Base-by-base conservation (phyloP, 1,140 invertebrate genomes). In the Cotesia typhae region DNA sequence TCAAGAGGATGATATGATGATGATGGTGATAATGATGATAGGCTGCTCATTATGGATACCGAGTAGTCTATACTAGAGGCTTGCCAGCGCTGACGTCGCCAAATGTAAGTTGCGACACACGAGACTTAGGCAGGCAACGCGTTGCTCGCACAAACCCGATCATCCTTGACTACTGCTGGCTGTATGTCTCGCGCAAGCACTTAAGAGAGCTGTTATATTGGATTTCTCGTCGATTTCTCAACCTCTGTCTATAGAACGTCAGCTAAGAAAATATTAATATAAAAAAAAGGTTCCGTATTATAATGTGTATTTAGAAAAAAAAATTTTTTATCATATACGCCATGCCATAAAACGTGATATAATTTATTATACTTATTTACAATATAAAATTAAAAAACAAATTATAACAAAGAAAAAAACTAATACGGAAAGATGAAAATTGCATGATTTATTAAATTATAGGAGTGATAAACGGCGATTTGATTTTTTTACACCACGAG, bases 41-140 rank as follows among this genome's bases (percentile, higher is more conserved):
- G 67, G 38, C 59, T 37, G 17, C 37, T 66, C 41, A 38, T 66
- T 66, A 66, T 66, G 51, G 52, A 67, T 36, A 52, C 59, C 51
- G 57, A 70, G 28, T 28, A 28, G 28, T 28, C 28, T 28, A 28
- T 28, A 28, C 28, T 28, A 28, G 3, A 28, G 67, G 67, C 36
- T 70, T 61, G 38, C 9, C 14, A 14, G 12, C 4, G 53, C 57
- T 69, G 53, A 77, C 68, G 72, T 64, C 67, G 77, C 77, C 76
- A 68, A 52, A 74, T 79, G 74, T 74, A 77, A 74, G 68, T 70
- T 70, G 67, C 72, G 63, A 55, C 67, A 70, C 9, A 60, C 41
- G 55, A 47, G 52, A 17, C 61, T 28, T 28, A 28, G 28, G 37
- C 67, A 20, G 68, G 47, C 17, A 14, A 61, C 57, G 67, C 53